phyloP scores from a whole-genome alignment of 2,888 invertebrate species.

The Cerastis rubricosa region DNA sequence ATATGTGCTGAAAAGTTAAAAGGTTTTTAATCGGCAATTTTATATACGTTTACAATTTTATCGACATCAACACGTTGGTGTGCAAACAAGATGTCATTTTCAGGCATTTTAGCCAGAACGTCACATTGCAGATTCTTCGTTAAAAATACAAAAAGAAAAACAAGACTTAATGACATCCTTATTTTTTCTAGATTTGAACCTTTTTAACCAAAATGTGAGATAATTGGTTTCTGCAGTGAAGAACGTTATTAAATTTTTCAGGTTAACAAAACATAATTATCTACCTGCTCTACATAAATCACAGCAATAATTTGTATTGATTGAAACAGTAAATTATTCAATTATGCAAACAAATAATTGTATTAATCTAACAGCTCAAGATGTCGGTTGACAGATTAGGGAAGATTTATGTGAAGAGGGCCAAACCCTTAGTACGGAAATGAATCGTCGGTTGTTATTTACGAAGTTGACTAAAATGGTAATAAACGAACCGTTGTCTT shows the following conservation, averaged over 20 bases:
- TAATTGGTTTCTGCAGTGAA: too few species aligned
- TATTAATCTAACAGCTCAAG: conserved; percentile 51
- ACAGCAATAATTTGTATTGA: background rate
- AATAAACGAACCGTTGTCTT: background rate
- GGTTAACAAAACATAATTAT: background rate
- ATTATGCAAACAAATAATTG: conserved; percentile 46
- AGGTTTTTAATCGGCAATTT: background rate
- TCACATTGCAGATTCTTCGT: background rate
- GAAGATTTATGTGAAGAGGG: conserved; percentile 27
- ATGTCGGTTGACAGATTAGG: conserved; percentile 45
- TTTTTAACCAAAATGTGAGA: background rate
- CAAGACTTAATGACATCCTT: too few species aligned
- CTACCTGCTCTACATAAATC: background rate
- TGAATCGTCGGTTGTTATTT: background rate
- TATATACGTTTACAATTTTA: too few species aligned
- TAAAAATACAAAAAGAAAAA: background rate
- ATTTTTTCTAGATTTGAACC: background rate
- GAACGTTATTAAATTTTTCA: background rate
- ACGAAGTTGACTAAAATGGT: background rate
- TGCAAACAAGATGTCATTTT: too few species aligned
- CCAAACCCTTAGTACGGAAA: background rate
- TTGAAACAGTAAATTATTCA: conserved; percentile 37
- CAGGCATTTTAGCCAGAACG: background rate
- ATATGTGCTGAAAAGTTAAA: background rate
- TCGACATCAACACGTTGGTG: too few species aligned